These are phyloP conservation scores for Hirtodrosophila histrioides DNA, from an alignment of 2,888 invertebrate genomes.

Conservation along the genomic window DNA sequence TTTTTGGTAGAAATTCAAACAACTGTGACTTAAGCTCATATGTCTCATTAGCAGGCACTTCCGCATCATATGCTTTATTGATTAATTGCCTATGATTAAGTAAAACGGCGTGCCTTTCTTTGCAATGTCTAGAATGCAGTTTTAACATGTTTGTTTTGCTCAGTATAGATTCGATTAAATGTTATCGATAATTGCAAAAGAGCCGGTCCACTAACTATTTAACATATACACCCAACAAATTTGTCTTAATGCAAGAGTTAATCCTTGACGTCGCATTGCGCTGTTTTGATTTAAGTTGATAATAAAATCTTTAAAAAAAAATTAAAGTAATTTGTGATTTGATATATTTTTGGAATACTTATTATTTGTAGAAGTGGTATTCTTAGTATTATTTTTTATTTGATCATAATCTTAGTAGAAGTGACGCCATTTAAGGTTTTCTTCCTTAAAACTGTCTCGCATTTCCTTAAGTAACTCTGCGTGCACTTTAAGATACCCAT, in stretches of 20 bases:
- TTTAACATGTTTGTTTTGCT: constrained; percentile 54
- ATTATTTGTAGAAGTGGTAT: too few relatives aligned
- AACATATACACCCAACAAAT: too few relatives aligned
- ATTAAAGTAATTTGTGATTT: too few relatives aligned
- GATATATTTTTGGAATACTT: too few relatives aligned
- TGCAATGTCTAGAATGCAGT: constrained; percentile 35
- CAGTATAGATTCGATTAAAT: constrained; percentile 14
- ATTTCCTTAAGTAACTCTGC: constrained; percentile 29
- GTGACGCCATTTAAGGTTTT: background rate
- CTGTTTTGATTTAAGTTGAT: too few relatives aligned
- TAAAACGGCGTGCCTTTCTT: constrained; percentile 55
- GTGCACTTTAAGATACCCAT: constrained; percentile 18
- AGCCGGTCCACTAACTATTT: too few relatives aligned
- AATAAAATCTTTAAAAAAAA: too few relatives aligned
- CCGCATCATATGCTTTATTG: constrained; percentile 53
- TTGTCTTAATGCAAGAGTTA: too few relatives aligned
- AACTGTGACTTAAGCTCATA: constrained; percentile 66
- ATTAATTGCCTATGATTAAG: constrained; percentile 76
- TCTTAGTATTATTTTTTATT: too few relatives aligned
- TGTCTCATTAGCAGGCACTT: background rate
- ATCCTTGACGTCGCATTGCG: too few relatives aligned
- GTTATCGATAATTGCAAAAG: background rate
- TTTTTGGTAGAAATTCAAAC: constrained; percentile 66
- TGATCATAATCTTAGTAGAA: too few relatives aligned
- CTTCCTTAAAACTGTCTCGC: constrained; percentile 7